Evolutionary conservation across 2,797 vertebrate genomes (phyloP), one percentile per base, ranked within the genome.

Genomic region (Avahi laniger): DNA sequence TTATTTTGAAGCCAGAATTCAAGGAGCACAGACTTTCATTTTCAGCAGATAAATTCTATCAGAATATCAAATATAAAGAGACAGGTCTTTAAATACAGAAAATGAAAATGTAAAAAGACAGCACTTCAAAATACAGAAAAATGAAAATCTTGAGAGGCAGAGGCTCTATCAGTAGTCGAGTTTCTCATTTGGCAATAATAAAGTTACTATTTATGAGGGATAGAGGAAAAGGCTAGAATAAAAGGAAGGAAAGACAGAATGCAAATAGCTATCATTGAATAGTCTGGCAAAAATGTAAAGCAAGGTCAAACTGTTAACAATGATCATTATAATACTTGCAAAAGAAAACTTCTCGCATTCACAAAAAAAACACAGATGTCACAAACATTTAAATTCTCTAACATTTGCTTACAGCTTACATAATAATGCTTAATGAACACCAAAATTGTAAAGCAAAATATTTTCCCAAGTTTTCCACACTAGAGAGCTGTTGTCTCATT

Each of bases 41-140:
- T 98, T 91, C 82, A 96, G 72, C 75, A 97, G 73, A 98, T 96
- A 97, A 97, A 98, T 97, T 97, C 96, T 93, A 98, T 96, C 87
- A 93, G 63, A 95, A 92, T 87, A 89, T 96, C 89, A 97, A 95
- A 94, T 84, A 79, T 69, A 94, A 96, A 95, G 95, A 94, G 95
- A 97, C n/a, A 92, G 91, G 92, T 97, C 91, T 94, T 93, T 94
- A 95, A 96, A 93, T 26, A 94, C 67, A 95, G 84, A 95, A 95
- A 96, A 95, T 72, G 73, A 92, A 97, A 96, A 94, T 70, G 65
- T 93, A 94, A 96, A 95, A 97, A 96, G 95, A 96, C 41, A 95
- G 78, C 89, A 89, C 91, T 96, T 96, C 93, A 86, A 96, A 73
- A 85, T 61, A 80, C 50, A 97, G 88, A 52, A 92, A 96, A 95